Evolutionary conservation across 2,888 invertebrate genomes (phyloP).

Genomic region (Lapara coniferarum): DNA sequence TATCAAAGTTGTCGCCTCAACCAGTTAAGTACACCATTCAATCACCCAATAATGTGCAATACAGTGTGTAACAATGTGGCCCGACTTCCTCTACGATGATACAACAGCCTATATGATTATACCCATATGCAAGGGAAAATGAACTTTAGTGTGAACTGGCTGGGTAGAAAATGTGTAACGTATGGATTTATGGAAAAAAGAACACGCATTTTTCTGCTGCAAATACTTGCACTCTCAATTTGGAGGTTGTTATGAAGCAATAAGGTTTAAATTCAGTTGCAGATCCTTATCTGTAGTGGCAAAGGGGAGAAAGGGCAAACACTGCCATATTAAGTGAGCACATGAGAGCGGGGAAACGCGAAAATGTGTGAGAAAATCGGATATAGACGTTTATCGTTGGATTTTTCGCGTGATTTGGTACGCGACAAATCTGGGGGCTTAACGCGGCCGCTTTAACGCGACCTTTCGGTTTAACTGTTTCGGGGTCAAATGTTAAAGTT

Average conservation of each 20-base stretch:
- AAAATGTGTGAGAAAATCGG: constrained; percentile 83
- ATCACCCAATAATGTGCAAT: constrained; percentile 83
- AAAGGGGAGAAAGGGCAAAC: constrained; percentile 79
- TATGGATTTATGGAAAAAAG: constrained; percentile 55
- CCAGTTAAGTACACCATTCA: constrained; percentile 77
- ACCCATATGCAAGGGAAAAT: constrained; percentile 34
- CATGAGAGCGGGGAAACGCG: constrained; percentile 80
- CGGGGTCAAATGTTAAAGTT: constrained; percentile 26
- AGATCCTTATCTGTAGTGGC: constrained; percentile 35
- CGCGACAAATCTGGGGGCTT: constrained; percentile 78
- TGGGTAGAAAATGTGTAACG: background rate
- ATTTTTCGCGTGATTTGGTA: constrained; percentile 81
- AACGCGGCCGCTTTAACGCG: constrained; percentile 57
- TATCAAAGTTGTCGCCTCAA: constrained; percentile 76
- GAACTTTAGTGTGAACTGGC: constrained; percentile 35
- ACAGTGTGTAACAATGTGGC: constrained; percentile 82
- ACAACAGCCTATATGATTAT: constrained; percentile 44
- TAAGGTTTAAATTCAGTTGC: constrained; percentile 38
- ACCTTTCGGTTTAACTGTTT: constrained; percentile 38
- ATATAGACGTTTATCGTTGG: constrained; percentile 82
- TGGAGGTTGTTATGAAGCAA: background rate
- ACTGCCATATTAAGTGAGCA: constrained; percentile 83
- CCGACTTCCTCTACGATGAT: constrained; percentile 55
- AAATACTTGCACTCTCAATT: background rate
- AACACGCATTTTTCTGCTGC: constrained; percentile 62